Evolutionary conservation across 92 coral and sea anemone genomes (phyloP).

Genomic region (Meandrina meandrites): DNA sequence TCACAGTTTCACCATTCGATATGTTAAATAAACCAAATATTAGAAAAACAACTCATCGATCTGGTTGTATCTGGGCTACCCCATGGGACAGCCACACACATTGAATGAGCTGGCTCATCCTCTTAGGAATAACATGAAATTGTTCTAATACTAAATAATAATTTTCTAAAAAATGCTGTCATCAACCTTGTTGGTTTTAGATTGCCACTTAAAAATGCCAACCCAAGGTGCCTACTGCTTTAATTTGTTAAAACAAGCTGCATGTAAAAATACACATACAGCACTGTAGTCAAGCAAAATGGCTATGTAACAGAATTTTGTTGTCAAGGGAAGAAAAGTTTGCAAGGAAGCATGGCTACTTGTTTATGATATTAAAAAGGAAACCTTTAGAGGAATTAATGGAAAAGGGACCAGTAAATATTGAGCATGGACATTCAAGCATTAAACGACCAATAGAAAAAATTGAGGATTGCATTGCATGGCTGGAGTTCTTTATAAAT

Average conservation of each 20-base stretch:
- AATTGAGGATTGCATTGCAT: conserved; percentile 60
- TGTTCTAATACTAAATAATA: too few relatives aligned
- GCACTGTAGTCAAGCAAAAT: too few relatives aligned
- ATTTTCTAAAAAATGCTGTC: too few relatives aligned
- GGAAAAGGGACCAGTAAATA: conserved; percentile 27
- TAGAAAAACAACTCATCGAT: background rate
- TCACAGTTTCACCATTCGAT: background rate
- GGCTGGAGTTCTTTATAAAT: conserved; percentile 56
- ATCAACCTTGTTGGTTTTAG: too few relatives aligned
- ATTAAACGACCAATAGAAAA: conserved; percentile 25
- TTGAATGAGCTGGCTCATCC: too few relatives aligned
- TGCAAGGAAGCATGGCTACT: conserved; percentile 64
- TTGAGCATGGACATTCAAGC: conserved; percentile 60
- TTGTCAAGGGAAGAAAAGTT: conserved; percentile 41
- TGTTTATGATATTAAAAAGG: conserved; percentile 37
- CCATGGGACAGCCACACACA: background rate
- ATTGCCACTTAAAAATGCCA: too few relatives aligned
- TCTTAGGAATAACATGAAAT: too few relatives aligned
- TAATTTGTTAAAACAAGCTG: too few relatives aligned
- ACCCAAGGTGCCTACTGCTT: too few relatives aligned
- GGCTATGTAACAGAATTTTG: conserved; percentile 18
- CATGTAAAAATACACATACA: too few relatives aligned
- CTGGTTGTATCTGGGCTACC: background rate
- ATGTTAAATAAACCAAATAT: too few relatives aligned
- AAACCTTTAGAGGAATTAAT: conserved; percentile 23